These are phyloP conservation scores for Eclectus roratus DNA, from an alignment of 2,113 vertebrate genomes.

Conservation along the genomic window DNA sequence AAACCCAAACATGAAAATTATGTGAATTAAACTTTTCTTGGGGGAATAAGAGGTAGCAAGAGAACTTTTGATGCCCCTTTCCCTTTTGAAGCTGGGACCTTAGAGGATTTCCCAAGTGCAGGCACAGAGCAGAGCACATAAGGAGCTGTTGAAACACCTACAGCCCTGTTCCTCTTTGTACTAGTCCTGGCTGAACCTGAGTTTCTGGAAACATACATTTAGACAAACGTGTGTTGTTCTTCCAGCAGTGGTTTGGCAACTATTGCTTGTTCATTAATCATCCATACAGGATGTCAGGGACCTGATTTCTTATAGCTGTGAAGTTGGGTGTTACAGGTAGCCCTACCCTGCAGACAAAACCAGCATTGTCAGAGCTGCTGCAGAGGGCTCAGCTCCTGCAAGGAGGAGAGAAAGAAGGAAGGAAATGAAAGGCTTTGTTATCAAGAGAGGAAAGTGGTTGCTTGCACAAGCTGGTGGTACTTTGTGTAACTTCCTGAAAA, in stretches of 20 bases:
- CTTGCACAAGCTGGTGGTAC: background rate
- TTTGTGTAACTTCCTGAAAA: background rate
- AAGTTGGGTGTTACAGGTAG: background rate
- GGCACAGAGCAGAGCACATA: background rate
- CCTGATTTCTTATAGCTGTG: background rate
- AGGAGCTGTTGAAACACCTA: background rate
- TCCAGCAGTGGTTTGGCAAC: background rate
- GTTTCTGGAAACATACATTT: background rate
- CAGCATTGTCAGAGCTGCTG: fast-evolving
- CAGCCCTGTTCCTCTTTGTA: background rate
- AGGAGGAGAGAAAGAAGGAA: background rate
- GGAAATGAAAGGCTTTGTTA: background rate
- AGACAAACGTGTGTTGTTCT: background rate
- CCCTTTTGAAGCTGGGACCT: background rate
- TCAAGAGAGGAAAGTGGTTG: background rate
- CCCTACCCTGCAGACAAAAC: background rate
- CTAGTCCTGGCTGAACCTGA: background rate
- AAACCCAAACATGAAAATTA: background rate
- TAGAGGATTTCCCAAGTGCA: background rate
- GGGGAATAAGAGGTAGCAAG: background rate
- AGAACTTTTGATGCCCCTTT: background rate
- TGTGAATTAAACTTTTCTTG: background rate
- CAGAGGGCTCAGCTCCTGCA: background rate
- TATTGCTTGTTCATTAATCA: background rate
- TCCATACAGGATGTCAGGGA: too few relatives aligned